phyloP scores from a whole-genome alignment of 1,140 invertebrate genomes.

The Sycobia sp. region DNA sequence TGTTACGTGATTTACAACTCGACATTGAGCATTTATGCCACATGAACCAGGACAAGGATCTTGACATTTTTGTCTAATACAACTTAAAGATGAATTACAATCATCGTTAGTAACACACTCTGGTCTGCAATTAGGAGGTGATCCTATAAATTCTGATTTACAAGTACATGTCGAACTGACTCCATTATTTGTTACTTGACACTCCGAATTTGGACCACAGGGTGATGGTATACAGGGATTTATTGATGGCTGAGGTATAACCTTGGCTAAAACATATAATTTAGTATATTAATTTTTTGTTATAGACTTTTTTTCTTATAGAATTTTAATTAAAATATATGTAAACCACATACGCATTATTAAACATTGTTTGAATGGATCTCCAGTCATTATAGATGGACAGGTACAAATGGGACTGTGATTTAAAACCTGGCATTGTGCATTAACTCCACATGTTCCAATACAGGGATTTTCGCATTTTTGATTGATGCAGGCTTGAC shows the following conservation, averaged over 20 bases:
- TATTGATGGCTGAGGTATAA: conserved; percentile 45
- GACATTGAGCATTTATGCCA: conserved; percentile 67
- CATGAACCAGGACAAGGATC: conserved; percentile 66
- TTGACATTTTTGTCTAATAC: conserved; percentile 64
- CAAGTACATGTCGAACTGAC: conserved; percentile 67
- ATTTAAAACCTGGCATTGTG: conserved; percentile 73
- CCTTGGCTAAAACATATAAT: conserved; percentile 64
- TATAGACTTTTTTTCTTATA: conserved; percentile 46
- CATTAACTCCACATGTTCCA: conserved; percentile 61
- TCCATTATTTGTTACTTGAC: conserved; percentile 64
- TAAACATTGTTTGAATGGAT: conserved; percentile 67
- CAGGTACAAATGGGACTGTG: conserved; percentile 81
- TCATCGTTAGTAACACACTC: conserved; percentile 65
- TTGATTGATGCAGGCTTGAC: conserved; percentile 59
- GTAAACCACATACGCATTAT: conserved; percentile 59
- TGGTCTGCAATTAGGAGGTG: conserved; percentile 62
- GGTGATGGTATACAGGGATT: conserved; percentile 73
- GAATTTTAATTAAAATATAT: conserved; percentile 60
- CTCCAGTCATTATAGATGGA: conserved; percentile 68
- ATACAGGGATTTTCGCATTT: conserved; percentile 63
- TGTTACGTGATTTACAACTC: conserved; percentile 68
- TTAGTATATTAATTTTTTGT: background rate
- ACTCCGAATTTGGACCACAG: conserved; percentile 74
- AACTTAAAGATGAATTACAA: conserved; percentile 62
- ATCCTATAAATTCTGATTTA: conserved; percentile 56